Conservation (phyloP, 2,888 invertebrate species). For the Diadromus collaris region DNA sequence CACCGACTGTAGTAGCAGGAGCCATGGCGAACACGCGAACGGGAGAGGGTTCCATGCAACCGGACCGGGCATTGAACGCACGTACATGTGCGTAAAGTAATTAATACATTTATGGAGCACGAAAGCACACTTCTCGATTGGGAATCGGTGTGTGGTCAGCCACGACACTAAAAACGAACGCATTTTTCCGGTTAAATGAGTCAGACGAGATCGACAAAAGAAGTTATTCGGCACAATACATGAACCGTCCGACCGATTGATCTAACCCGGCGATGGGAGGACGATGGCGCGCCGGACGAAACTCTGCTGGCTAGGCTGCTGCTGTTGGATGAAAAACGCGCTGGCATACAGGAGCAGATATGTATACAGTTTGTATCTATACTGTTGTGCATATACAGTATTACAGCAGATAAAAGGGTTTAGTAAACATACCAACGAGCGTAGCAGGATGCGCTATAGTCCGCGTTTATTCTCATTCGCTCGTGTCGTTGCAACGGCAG, state of each 20-base stretch:
- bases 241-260: conserved; percentile 52
- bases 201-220: conserved; percentile 57
- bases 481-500: conserved; percentile 15
- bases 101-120: background rate
- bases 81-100: conserved; percentile 17
- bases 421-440: conserved; percentile 48
- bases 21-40: conserved; percentile 35
- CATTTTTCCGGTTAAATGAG: conserved; percentile 60
- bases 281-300: conserved; percentile 35
- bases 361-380: conserved; percentile 25
- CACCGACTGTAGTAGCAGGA: conserved; percentile 16
- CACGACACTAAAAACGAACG: conserved; percentile 57
- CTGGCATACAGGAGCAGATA: conserved; percentile 39
- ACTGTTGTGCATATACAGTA: conserved; percentile 22
- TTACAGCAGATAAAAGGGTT: conserved; percentile 50
- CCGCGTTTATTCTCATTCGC: conserved; percentile 42
- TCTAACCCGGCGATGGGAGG: conserved; percentile 32
- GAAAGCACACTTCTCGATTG: background rate
- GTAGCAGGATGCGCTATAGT: conserved; percentile 38
- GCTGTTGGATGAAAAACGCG: conserved; percentile 43
- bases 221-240: conserved; percentile 56
- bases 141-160: conserved; percentile 57
- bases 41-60: conserved; percentile 14
- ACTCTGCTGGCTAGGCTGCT: conserved; percentile 42
- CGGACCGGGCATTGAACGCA: conserved; percentile 24